Conservation (phyloP, 2,797 vertebrate genomes). For the Denticeps clupeoides region DNA sequence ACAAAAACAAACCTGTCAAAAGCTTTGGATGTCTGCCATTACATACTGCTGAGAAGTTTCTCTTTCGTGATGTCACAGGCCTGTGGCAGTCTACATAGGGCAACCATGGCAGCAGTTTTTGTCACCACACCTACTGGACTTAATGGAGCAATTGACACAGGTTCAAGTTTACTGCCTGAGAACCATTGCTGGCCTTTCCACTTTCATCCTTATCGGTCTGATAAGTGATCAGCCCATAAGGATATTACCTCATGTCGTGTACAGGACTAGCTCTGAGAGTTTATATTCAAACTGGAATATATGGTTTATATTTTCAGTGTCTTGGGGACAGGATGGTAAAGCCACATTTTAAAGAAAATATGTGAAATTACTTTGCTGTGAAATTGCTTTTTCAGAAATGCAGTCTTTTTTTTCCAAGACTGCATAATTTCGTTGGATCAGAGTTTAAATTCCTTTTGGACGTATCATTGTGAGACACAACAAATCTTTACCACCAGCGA, state of each 20-base stretch:
- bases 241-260: no score
- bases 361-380: no score
- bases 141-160: conserved; percentile 29
- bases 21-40: conserved; percentile 36
- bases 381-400: no score
- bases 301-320: no score
- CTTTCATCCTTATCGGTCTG: neutral
- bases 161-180: conserved; percentile 15
- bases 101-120: conserved; percentile 21
- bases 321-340: no score
- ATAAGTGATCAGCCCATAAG: neutral
- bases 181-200: conserved; percentile 6
- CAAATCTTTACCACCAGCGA: conserved; percentile 2
- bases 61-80: conserved; percentile 33
- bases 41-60: conserved; percentile 33
- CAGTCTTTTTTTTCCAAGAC: no score
- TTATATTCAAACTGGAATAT: no score
- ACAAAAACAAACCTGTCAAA: conserved; percentile 31
- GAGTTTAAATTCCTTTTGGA: neutral
- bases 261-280: no score
- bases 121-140: conserved; percentile 32
- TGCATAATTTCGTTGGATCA: neutral
- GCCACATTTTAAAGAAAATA: no score
- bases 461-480: neutral
- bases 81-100: conserved; percentile 26